Evolutionary conservation across 2,888 invertebrate species (phyloP), one percentile per base, ranked within the genome.

Genomic region (Heliconius cydno): DNA sequence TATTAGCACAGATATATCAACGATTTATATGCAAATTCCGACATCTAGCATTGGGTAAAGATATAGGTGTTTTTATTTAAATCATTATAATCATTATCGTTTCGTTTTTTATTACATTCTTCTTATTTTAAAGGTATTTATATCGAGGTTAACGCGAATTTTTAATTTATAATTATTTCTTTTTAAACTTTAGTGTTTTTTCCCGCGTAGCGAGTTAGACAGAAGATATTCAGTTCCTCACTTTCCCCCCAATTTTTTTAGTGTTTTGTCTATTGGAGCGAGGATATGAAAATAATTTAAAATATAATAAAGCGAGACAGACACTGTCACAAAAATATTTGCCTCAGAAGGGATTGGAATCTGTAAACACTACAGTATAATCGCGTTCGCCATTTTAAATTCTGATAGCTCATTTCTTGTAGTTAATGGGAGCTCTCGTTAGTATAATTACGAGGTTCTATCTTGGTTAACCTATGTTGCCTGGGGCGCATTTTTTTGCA

Each of bases 351-450:
- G 34, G 1, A 67, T 12, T 67, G 4, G 67, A 67, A 67, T 34
- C 67, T 46, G 19, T 19, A 41, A 78, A 22, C 13, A 38, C 28
- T 67, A 22, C 52, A 57, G 57, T 57, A 52, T 57, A 68, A 57
- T 38, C 60, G 41, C 41, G 38, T 67, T 30, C 10, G 72, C 76
- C 68, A 80, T 80, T 80, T 81, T 78, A 65, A 80, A 78, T 66
- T 60, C 9, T 78, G 80, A 80, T 84, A 85, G 81, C 83, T 85
- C 86, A 88, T 89, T 87, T 89, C 87, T 87, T 87, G 87, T 85
- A 85, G 84, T 85, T 87, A 88, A 90, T 87, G 87, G 84, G 84
- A 83, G 79, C 76, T 84, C 85, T 86, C 86, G 85, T 87, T 87
- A 86, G 83, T 80, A 80, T 82, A 85, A 84, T 85, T 84, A 84